phyloP scores from a whole-genome alignment of 2,888 invertebrate genomes.

The Leptura quadrifasciata region DNA sequence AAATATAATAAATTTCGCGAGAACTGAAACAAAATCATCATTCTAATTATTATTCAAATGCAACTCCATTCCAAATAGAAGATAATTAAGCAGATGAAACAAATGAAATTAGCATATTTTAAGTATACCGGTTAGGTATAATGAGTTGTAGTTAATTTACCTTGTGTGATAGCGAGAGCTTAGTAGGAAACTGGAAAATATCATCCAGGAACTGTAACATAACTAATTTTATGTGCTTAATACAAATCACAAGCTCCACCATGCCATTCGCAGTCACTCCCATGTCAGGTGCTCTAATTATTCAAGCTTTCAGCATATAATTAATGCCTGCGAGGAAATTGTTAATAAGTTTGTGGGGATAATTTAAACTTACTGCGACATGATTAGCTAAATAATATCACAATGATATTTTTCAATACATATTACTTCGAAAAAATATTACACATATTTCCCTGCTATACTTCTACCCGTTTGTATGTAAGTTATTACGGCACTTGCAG shows the following conservation, averaged over 20 bases:
- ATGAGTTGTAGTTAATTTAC: slow-evolving; percentile 47
- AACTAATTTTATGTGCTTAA: slow-evolving; percentile 58
- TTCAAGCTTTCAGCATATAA: slow-evolving; percentile 56
- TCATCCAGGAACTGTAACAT: slow-evolving; percentile 54
- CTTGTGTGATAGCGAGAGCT: slow-evolving; percentile 35
- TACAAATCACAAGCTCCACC: slow-evolving; percentile 55
- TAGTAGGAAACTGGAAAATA: slow-evolving; percentile 49
- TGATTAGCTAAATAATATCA: slow-evolving; percentile 36
- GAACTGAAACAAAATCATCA: slow-evolving; percentile 22
- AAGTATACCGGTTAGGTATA: slow-evolving; percentile 46
- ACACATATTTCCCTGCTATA: too few species aligned
- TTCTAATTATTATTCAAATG: slow-evolving; percentile 24
- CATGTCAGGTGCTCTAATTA: slow-evolving; percentile 60
- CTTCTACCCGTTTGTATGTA: too few species aligned
- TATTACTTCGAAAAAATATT: not conserved
- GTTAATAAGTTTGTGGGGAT: slow-evolving; percentile 57
- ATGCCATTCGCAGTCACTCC: slow-evolving; percentile 56
- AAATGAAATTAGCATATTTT: slow-evolving; percentile 51
- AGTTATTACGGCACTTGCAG: too few species aligned
- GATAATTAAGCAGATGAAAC: slow-evolving; percentile 50
- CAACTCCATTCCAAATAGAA: slow-evolving; percentile 41
- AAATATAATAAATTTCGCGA: slow-evolving; percentile 15
- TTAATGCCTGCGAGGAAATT: slow-evolving; percentile 58
- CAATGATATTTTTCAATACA: not conserved
- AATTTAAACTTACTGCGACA: slow-evolving; percentile 51